Evolutionary conservation across 2,113 vertebrate genomes (phyloP).

Genomic region (Prunella himalayana): DNA sequence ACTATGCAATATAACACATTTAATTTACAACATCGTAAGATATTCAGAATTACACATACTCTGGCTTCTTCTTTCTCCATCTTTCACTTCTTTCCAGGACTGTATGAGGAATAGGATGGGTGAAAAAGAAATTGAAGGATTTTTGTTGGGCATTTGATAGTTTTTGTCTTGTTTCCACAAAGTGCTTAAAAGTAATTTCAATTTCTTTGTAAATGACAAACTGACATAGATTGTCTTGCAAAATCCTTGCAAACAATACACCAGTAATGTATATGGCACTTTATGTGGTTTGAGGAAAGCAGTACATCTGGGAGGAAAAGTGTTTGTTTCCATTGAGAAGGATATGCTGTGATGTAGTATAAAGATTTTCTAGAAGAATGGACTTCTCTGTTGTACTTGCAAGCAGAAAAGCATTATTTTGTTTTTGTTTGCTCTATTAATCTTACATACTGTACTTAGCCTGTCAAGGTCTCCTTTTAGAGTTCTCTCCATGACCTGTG

Average conservation of each 20-base stretch:
- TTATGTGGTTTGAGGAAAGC: neutral
- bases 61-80: neutral
- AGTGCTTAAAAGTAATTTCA: neutral
- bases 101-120: neutral
- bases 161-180: neutral
- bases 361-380: neutral
- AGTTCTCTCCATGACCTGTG: neutral
- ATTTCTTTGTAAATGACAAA: neutral
- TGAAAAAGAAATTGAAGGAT: neutral
- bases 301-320: neutral
- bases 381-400: neutral
- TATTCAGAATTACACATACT: neutral
- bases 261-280: neutral
- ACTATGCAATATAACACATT: neutral
- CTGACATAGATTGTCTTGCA: neutral
- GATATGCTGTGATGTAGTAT: neutral
- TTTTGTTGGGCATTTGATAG: neutral
- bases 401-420: neutral
- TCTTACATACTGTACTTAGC: conserved; percentile 29
- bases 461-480: conserved; percentile 2
- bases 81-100: neutral
- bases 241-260: neutral
- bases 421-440: conserved; percentile 28
- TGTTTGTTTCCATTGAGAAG: neutral
- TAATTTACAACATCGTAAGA: neutral